Evolutionary conservation across 2,888 invertebrate genomes (phyloP).

Genomic region (Criorhina ranunculi): DNA sequence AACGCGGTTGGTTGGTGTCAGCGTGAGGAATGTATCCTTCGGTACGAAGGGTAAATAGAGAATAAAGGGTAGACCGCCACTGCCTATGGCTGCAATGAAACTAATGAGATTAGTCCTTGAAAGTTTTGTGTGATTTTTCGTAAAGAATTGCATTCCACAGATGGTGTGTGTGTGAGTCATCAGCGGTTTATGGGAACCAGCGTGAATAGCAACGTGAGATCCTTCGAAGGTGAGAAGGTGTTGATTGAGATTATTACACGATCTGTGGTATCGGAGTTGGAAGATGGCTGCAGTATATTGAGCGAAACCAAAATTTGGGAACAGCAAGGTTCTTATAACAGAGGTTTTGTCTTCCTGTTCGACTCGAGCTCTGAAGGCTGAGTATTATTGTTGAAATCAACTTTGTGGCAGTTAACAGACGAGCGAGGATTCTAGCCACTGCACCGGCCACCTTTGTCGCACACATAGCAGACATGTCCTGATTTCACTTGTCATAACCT

Average conservation of each 20-base stretch:
- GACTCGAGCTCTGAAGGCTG: too few relatives aligned
- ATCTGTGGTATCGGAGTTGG: not conserved
- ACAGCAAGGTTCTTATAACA: too few relatives aligned
- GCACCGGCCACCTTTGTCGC: too few relatives aligned
- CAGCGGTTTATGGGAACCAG: constrained; percentile 32
- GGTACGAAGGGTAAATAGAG: constrained; percentile 17
- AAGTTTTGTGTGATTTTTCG: constrained; percentile 8
- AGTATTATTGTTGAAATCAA: too few relatives aligned
- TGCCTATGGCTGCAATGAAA: constrained; percentile 11
- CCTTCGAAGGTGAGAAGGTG: constrained; percentile 2
- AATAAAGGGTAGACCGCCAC: constrained; percentile 34
- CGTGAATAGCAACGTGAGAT: constrained; percentile 8
- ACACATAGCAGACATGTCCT: too few relatives aligned
- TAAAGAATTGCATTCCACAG: constrained; percentile 27
- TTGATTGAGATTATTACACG: constrained; percentile 30
- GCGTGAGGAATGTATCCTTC: constrained; percentile 24
- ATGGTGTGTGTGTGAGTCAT: constrained; percentile 23
- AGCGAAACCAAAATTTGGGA: too few relatives aligned
- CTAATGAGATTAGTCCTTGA: constrained; percentile 51
- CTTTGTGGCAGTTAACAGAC: too few relatives aligned
- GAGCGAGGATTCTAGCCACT: too few relatives aligned
- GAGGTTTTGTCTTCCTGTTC: too few relatives aligned
- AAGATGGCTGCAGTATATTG: too few relatives aligned
- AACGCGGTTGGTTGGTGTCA: constrained; percentile 25
- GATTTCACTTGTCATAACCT: too few relatives aligned